Percentiles rank a stretch among this genome's conserved stretches.
phyloP scores from a whole-genome alignment of 2,113 vertebrate species.

The Nesospiza acunhae region DNA sequence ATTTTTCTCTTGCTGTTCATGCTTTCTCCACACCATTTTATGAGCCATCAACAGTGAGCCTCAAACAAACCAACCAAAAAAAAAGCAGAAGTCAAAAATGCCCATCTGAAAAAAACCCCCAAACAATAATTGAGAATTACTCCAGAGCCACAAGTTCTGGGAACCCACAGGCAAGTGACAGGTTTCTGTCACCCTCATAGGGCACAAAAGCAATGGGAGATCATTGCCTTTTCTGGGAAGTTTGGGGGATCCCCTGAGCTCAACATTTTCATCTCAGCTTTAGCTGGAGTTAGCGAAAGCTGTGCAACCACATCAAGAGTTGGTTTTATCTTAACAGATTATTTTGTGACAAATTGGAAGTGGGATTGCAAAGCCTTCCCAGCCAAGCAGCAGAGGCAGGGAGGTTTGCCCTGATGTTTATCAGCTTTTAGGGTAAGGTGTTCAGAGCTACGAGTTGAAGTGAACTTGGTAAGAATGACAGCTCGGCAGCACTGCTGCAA shows the following conservation, averaged over 20 bases:
- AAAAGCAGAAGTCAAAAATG: neutral
- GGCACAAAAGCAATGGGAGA: neutral
- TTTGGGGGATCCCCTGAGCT: neutral
- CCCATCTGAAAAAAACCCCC: neutral
- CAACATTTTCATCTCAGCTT: neutral
- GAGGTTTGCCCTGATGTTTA: constrained; percentile 19
- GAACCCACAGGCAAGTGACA: neutral
- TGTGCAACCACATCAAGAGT: neutral
- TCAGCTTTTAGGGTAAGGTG: neutral
- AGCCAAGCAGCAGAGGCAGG: constrained; percentile 1
- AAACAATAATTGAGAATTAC: neutral
- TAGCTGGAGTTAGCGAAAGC: accelerated
- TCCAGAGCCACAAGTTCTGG: neutral
- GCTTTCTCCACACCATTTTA: neutral
- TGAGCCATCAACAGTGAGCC: neutral
- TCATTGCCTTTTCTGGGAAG: neutral
- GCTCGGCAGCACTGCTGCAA: neutral
- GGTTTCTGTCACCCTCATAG: neutral
- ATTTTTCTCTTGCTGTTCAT: neutral
- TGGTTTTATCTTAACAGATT: constrained; percentile 1
- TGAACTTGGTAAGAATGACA: neutral
- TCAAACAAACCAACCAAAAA: neutral
- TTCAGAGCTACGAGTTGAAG: neutral
- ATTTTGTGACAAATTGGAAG: constrained; percentile 14
- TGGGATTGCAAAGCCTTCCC: neutral